Evolutionary conservation across 2,113 vertebrate species (phyloP).

Genomic region (Tricholaema leucomelas): DNA sequence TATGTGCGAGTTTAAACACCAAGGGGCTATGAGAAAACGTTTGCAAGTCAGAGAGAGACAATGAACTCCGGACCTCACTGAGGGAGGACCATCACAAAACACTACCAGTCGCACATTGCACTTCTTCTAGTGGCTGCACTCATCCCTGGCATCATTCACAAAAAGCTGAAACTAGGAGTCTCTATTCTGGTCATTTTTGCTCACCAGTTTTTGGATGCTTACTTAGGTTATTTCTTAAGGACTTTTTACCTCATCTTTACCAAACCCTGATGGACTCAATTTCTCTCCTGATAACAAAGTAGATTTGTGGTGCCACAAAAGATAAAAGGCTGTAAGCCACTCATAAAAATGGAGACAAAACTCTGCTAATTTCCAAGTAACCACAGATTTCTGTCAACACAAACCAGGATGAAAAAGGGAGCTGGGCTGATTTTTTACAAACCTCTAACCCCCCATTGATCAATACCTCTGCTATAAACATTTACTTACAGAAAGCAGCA

Average conservation of each 20-base stretch:
- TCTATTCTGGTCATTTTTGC: not conserved
- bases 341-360: conserved; percentile 33
- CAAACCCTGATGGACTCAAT: fast-evolving
- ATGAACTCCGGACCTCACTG: not conserved
- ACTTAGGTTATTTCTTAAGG: not conserved
- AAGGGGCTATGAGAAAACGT: not conserved
- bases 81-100: not conserved
- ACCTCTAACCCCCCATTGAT: not conserved
- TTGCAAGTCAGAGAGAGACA: not conserved
- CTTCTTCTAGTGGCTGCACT: not conserved
- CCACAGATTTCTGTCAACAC: not conserved
- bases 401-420: not conserved
- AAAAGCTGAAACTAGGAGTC: not conserved
- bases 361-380: conserved; percentile 19
- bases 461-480: not conserved
- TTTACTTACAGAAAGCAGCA: not conserved
- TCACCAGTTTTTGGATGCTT: not conserved
- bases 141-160: not conserved
- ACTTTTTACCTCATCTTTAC: not conserved
- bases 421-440: not conserved
- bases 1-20: not conserved
- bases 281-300: not conserved
- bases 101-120: not conserved
- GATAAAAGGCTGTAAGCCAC: not conserved
- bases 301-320: not conserved